A percentile compares a stretch with the other conserved stretches of the same genome.
phyloP scores from a whole-genome alignment of 2,797 vertebrate species.

The Amphiprion clarkii region DNA sequence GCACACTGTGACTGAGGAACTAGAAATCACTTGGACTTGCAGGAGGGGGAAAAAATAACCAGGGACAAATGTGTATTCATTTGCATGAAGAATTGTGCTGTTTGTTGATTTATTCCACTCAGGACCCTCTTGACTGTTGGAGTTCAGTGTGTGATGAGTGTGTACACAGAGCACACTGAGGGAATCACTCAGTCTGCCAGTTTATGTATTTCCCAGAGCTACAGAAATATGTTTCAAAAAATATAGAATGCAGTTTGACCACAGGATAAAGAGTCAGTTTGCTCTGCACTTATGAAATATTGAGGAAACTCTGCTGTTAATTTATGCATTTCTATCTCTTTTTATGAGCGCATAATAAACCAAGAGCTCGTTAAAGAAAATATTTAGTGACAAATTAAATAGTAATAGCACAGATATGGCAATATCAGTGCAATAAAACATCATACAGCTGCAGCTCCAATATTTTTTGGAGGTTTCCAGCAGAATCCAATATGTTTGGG shows the following conservation, averaged over 20 bases:
- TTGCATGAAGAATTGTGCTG: conserved; percentile 30
- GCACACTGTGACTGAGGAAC: conserved; percentile 32
- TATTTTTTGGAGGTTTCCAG: not conserved
- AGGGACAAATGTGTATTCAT: conserved; percentile 39
- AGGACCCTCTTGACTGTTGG: conserved; percentile 40
- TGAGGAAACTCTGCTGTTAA: not conserved
- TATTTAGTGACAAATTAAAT: not conserved
- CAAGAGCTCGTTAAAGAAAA: not conserved
- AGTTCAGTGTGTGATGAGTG: conserved; percentile 42
- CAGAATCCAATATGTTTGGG: not conserved
- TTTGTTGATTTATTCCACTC: conserved; percentile 48
- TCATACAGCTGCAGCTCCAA: not conserved
- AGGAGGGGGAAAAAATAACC: not conserved
- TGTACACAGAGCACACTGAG: too few relatives aligned
- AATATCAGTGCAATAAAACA: not conserved
- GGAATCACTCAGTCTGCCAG: conserved; percentile 31
- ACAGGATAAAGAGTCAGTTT: conserved; percentile 9
- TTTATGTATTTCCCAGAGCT: conserved; percentile 26
- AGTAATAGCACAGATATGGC: not conserved
- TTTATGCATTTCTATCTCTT: not conserved
- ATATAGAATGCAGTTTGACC: conserved; percentile 12
- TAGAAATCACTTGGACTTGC: conserved; percentile 2
- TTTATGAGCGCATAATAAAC: not conserved
- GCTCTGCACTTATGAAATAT: not conserved
- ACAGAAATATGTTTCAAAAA: not conserved